These are phyloP conservation scores for Torymus auratus DNA, from an alignment of 2,888 invertebrate species.

Conservation along the genomic window DNA sequence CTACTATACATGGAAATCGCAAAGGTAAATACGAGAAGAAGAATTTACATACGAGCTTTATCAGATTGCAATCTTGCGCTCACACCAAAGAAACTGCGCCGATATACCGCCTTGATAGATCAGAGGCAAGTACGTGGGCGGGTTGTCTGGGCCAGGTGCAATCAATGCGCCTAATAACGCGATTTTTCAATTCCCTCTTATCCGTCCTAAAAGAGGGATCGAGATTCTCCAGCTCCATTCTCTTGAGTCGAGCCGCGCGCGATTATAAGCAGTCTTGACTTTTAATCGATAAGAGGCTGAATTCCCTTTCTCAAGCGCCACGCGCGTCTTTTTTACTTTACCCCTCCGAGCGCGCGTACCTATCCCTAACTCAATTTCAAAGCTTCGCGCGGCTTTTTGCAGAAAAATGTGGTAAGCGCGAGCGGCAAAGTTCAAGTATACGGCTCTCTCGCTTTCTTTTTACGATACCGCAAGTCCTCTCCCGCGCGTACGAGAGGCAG, in stretches of 20 bases:
- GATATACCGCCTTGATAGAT: too few species aligned
- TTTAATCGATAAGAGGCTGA: slow-evolving; percentile 52
- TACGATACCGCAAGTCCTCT: slow-evolving; percentile 16
- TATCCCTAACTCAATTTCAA: slow-evolving; percentile 38
- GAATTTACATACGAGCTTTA: too few species aligned
- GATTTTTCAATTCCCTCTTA: slow-evolving; percentile 34
- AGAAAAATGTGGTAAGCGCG: slow-evolving; percentile 42
- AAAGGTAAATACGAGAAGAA: too few species aligned
- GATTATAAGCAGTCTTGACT: slow-evolving; percentile 51
- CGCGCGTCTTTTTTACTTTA: slow-evolving; percentile 5
- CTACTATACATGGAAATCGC: too few species aligned
- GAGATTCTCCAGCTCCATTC: slow-evolving; percentile 19
- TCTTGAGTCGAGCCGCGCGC: not conserved
- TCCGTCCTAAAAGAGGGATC: not conserved
- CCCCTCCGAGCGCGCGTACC: not conserved
- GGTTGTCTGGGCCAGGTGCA: slow-evolving; percentile 7
- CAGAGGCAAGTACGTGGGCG: too few species aligned
- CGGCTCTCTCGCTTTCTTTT: slow-evolving; percentile 12
- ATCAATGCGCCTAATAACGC: slow-evolving; percentile 46
- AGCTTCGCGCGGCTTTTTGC: slow-evolving; percentile 36
- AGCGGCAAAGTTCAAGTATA: slow-evolving; percentile 44
- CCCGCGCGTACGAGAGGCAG: not conserved
- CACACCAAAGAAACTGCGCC: too few species aligned
- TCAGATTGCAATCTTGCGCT: too few species aligned
- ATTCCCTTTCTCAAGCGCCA: slow-evolving; percentile 12